Conservation (phyloP, 2,113 vertebrate species). For the Tor tambroides region DNA sequence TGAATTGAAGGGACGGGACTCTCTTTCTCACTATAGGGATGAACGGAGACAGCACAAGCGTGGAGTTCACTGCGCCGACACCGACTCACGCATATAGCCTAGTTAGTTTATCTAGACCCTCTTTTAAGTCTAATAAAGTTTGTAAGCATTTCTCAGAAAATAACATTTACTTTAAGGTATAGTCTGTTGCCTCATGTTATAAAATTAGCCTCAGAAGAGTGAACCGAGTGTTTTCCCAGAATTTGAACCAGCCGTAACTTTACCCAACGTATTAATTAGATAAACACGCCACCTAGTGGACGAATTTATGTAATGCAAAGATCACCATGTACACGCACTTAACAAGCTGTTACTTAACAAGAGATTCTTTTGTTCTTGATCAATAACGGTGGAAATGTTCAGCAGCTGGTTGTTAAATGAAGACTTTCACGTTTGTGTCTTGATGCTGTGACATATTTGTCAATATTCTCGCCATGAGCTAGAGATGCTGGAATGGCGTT, state of each 20-base stretch:
- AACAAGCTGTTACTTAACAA: too few relatives aligned
- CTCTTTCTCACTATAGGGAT: slow-evolving; percentile 44
- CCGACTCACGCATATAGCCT: not conserved
- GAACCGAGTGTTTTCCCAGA: not conserved
- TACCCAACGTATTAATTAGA: not conserved
- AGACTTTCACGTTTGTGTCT: too few relatives aligned
- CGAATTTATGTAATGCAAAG: not conserved
- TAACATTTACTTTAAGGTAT: not conserved
- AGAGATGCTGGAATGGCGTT: too few relatives aligned
- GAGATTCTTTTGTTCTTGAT: too few relatives aligned
- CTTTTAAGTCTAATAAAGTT: not conserved
- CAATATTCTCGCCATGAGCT: too few relatives aligned
- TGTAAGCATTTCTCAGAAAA: not conserved
- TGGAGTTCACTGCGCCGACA: not conserved
- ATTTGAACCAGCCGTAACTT: not conserved
- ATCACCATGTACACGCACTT: too few relatives aligned
- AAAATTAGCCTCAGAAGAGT: not conserved
- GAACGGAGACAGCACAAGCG: not conserved
- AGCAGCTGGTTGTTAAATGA: too few relatives aligned
- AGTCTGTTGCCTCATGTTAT: not conserved
- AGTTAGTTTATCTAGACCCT: not conserved
- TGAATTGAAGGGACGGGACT: slow-evolving; percentile 65
- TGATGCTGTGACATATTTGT: too few relatives aligned
- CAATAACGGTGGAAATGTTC: too few relatives aligned
- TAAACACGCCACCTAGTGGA: slow-evolving; percentile 69